Evolutionary conservation across 2,113 vertebrate genomes (phyloP).

Genomic region (Amblyornis subalaris): DNA sequence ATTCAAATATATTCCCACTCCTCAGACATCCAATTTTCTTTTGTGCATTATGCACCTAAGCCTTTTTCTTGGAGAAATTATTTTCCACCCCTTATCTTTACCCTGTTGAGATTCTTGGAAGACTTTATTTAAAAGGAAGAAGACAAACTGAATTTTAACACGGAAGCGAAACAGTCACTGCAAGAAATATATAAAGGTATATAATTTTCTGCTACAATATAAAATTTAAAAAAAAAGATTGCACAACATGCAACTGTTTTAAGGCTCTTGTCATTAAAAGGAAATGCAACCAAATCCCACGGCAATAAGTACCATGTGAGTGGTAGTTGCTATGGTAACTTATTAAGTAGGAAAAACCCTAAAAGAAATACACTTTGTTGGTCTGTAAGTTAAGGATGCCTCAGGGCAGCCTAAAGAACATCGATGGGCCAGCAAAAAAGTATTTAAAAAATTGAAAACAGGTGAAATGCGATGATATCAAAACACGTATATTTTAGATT

Average conservation of each 20-base stretch:
- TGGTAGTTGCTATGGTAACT: conserved; percentile 71
- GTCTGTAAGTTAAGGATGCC: conserved; percentile 46
- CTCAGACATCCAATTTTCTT: not conserved
- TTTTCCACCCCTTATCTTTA: not conserved
- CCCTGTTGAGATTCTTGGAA: not conserved
- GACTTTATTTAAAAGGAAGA: not conserved
- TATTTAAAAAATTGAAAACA: conserved; percentile 7
- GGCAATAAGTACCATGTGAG: conserved; percentile 59
- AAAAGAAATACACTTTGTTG: conserved; percentile 32
- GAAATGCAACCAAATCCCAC: conserved; percentile 56
- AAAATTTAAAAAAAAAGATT: not conserved
- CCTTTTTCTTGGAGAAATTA: not conserved
- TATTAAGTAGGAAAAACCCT: conserved; percentile 54
- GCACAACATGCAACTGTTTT: conserved; percentile 17
- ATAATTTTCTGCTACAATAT: conserved; percentile 4
- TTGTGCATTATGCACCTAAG: not conserved
- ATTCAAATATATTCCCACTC: not conserved
- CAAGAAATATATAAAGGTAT: not conserved
- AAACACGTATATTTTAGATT: not conserved
- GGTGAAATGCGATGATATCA: not conserved
- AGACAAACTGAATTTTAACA: not conserved
- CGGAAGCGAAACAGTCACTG: not conserved
- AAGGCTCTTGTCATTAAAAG: conserved; percentile 62
- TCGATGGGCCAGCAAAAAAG: not conserved
- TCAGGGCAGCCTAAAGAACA: conserved; percentile 22